Conservation (phyloP, 2,113 vertebrate species). For the Delphinapterus leucas region DNA sequence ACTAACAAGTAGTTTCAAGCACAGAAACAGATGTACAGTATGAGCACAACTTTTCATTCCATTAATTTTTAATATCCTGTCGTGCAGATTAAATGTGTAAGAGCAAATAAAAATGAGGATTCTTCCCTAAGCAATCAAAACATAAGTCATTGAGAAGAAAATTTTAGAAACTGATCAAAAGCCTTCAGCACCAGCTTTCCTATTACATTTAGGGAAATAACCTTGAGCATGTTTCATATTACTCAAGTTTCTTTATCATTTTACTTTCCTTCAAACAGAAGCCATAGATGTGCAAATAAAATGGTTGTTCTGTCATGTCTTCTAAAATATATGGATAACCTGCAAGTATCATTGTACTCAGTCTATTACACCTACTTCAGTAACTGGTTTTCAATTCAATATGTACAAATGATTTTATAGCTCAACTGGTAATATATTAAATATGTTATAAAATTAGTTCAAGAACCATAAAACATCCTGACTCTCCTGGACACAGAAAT, state of each 20-base stretch:
- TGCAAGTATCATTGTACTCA: slow-evolving; percentile 52
- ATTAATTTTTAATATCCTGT: slow-evolving; percentile 69
- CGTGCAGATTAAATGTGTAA: slow-evolving; percentile 72
- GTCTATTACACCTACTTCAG: slow-evolving; percentile 67
- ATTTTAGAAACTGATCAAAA: slow-evolving; percentile 64
- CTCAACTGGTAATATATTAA: slow-evolving; percentile 85
- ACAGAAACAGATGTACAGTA: slow-evolving; percentile 73
- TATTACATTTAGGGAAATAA: slow-evolving; percentile 67
- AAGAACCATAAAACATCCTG: slow-evolving; percentile 78
- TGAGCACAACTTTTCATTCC: slow-evolving; percentile 31
- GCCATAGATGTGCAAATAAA: slow-evolving; percentile 45
- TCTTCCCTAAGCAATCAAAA: slow-evolving; percentile 76
- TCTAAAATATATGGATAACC: slow-evolving; percentile 61
- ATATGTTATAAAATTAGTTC: slow-evolving; percentile 83
- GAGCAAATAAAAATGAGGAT: slow-evolving; percentile 77
- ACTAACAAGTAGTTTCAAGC: slow-evolving; percentile 74
- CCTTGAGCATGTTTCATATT: slow-evolving; percentile 32
- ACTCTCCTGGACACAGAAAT: slow-evolving; percentile 67
- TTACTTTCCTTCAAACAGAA: slow-evolving; percentile 64
- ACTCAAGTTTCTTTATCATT: slow-evolving; percentile 34
- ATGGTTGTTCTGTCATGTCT: slow-evolving; percentile 52
- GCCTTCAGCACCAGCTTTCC: slow-evolving; percentile 54
- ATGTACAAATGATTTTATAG: slow-evolving; percentile 83
- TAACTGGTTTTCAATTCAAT: slow-evolving; percentile 77
- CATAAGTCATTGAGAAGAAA: slow-evolving; percentile 64